Evolutionary conservation across 2,888 invertebrate genomes (phyloP).

Genomic region (Eucera pruinosa): DNA sequence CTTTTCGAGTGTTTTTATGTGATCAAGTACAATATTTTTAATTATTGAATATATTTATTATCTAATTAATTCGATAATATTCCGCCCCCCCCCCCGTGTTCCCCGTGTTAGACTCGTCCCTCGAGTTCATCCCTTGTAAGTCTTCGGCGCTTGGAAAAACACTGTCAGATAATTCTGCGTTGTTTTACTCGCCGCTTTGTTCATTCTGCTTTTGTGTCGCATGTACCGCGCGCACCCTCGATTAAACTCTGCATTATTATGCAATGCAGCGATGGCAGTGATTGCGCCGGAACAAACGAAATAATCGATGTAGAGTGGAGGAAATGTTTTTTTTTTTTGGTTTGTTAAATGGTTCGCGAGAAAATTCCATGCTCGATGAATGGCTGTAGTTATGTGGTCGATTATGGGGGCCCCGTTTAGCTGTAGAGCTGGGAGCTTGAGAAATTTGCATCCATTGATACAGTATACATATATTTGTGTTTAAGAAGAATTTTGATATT

Average conservation of each 20-base stretch:
- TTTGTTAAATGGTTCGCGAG: constrained; percentile 39
- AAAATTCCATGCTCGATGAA: constrained; percentile 14
- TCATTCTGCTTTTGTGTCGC: constrained; percentile 6
- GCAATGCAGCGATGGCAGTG: constrained; percentile 8
- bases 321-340: constrained; percentile 35
- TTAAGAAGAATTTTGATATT: too few species aligned
- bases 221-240: constrained; percentile 26
- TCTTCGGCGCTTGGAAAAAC: constrained; percentile 76
- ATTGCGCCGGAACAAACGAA: constrained; percentile 48
- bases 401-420: constrained; percentile 5
- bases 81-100: constrained; percentile 60
- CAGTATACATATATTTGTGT: too few species aligned
- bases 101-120: constrained; percentile 44
- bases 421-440: neutral
- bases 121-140: constrained; percentile 71
- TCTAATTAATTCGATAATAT: constrained; percentile 83
- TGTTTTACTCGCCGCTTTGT: constrained; percentile 58
- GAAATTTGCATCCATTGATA: too few species aligned
- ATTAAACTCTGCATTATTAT: constrained; percentile 50
- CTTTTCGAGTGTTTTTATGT: neutral
- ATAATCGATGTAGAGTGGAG: constrained; percentile 10
- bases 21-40: too few species aligned
- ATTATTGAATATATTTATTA: too few species aligned
- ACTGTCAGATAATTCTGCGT: constrained; percentile 68
- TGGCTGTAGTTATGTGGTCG: constrained; percentile 14